Evolutionary conservation across 2,888 invertebrate species (phyloP), one percentile per base, ranked within the genome.

Genomic region (Leptinotarsa tumamoca): DNA sequence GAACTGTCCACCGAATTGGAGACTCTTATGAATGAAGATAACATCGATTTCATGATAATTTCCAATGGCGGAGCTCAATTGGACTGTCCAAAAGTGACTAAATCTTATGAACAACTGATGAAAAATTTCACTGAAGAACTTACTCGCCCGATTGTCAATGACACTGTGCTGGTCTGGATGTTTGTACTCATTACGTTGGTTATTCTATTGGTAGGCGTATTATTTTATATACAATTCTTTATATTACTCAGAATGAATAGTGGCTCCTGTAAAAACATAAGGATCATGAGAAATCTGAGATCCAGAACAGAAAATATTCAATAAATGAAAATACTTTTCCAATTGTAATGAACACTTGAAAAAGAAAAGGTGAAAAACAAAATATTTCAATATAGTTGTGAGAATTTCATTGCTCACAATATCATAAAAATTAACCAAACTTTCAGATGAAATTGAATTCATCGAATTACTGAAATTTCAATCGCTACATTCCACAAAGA

Each of bases 151-250:
- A 50, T 72, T 43, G 54, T 67, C 15, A 74, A 68, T 43, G 74
- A 52, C 43, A 71, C 68, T 18, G 68, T 80, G n/a, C 75, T 74
- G 27, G 74, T 80, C 4, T 81, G 80, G 78, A 78, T 82, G 71
- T 79, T 81, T 72, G 68, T 82, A 7, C 73, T 84, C 15, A 76
- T 85, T 33, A 78, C 75, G 17, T 27, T 85, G 49, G 79, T 82
- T 4, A 76, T 85, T 17, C 71, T 81, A 17, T 74, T 85, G 52
- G 74, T 85, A 61, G 81, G 81, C 4, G 78, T 83, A 63, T 73
- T 86, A 71, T 85, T 83, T 80, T 86, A 85, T 78, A 61, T 84
- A 52, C 85, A 86, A 70, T 84, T 83, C 71, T 82, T 80, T 51
- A 75, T 81, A 43, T 70, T 82, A 21, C 68, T 71, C n/a, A 77